phyloP scores from a whole-genome alignment of 1,140 invertebrate species.

The Polypedilum vanderplanki region DNA sequence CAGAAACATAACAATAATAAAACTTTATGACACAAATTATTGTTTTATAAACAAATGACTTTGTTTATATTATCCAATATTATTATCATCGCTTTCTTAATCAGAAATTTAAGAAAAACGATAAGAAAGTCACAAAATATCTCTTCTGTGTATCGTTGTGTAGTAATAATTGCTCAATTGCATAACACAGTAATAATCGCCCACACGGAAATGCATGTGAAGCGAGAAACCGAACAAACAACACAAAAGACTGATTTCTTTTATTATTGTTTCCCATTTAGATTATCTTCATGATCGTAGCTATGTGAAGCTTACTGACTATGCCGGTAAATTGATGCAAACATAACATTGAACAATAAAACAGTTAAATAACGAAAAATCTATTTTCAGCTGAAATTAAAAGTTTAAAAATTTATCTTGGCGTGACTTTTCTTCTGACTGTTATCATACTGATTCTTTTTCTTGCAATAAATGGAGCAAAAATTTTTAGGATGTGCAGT shows the following conservation, averaged over 20 bases:
- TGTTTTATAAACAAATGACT: too few relatives aligned
- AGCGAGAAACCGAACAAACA: neutral
- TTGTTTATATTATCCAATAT: too few relatives aligned
- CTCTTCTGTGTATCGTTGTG: too few relatives aligned
- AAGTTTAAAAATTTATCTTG: neutral
- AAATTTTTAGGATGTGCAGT: neutral
- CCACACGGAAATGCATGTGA: conserved; percentile 25
- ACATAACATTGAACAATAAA: neutral
- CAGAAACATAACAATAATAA: neutral
- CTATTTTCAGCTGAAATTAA: conserved; percentile 18
- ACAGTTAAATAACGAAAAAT: neutral
- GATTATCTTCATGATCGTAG: conserved; percentile 16
- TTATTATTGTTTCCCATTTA: neutral
- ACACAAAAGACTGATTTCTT: conserved; percentile 4
- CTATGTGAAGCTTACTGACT: neutral
- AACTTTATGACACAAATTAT: neutral
- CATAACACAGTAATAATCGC: neutral
- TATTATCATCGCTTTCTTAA: too few relatives aligned
- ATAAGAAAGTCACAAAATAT: too few relatives aligned
- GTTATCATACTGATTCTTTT: neutral
- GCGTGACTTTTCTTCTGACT: neutral
- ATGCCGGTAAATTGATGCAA: neutral
- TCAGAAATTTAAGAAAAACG: too few relatives aligned
- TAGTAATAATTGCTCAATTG: too few relatives aligned
- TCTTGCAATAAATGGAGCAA: neutral